These are phyloP conservation scores for Trichomalopsis sarcophagae DNA, from an alignment of 1,140 invertebrate species.

Conservation along the genomic window DNA sequence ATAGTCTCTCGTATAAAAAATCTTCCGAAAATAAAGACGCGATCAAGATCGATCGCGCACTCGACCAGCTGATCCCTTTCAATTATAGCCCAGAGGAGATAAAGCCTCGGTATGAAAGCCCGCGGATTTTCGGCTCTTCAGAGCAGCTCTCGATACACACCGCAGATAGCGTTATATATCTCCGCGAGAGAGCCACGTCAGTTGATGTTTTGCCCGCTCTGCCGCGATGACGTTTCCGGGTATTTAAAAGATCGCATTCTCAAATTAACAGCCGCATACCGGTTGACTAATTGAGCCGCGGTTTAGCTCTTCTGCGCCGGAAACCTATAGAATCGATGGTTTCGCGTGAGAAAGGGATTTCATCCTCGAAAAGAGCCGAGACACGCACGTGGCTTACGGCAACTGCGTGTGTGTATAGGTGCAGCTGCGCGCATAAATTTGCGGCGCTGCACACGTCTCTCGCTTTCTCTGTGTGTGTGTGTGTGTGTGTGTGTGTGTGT, in stretches of 20 bases:
- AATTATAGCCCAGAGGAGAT: not conserved
- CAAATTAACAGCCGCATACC: no score
- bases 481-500: no score
- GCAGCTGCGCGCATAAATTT: no score
- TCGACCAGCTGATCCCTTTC: not conserved
- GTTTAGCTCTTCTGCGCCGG: no score
- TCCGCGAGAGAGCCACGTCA: not conserved
- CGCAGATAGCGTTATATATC: not conserved
- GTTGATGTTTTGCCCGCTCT: not conserved
- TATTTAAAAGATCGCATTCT: not conserved
- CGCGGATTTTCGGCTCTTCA: not conserved
- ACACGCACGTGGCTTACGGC: no score
- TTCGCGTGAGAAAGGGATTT: no score
- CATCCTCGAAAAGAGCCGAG: no score
- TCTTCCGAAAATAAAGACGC: not conserved
- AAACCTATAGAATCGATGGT: no score
- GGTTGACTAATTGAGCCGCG: no score
- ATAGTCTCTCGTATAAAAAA: not conserved
- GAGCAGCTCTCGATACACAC: not conserved
- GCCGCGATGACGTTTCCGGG: not conserved
- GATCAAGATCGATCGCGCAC: not conserved
- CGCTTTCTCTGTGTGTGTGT: no score
- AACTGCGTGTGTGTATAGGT: no score
- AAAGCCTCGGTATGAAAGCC: not conserved
- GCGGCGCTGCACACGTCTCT: not conserved